These are phyloP conservation scores for Cherax destructor DNA, from an alignment of 1,140 invertebrate species.

Conservation along the genomic window DNA sequence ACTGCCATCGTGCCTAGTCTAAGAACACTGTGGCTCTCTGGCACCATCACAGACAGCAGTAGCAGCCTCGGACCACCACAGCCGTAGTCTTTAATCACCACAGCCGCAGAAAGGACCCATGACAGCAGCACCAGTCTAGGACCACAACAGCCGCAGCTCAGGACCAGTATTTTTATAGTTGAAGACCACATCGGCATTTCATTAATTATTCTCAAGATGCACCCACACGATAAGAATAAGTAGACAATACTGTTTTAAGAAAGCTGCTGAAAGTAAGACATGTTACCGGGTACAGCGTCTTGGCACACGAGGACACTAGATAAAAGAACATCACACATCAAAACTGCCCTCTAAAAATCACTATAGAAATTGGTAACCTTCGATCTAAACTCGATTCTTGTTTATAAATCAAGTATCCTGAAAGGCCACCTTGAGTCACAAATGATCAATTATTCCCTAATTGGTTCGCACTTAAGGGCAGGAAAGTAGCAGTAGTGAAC, in stretches of 20 bases:
- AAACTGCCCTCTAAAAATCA: constrained; percentile 55
- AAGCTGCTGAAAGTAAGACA: neutral
- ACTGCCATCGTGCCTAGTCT: too few species aligned
- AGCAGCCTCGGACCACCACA: too few species aligned
- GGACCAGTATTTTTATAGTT: too few species aligned
- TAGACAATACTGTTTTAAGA: too few species aligned
- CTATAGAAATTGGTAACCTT: constrained; percentile 64
- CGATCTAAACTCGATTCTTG: constrained; percentile 69
- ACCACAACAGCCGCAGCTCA: too few species aligned
- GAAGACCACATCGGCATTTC: constrained; percentile 48
- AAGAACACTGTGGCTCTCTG: too few species aligned
- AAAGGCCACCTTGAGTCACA: constrained; percentile 53
- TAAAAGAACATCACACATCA: constrained; percentile 23
- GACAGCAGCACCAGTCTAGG: neutral
- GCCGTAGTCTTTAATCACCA: too few species aligned
- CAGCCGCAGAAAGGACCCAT: too few species aligned
- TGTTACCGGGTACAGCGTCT: neutral
- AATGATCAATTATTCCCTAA: constrained; percentile 63
- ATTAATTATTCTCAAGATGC: constrained; percentile 39
- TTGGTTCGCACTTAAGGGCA: constrained; percentile 56
- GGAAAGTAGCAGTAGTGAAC: constrained; percentile 7
- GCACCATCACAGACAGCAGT: too few species aligned
- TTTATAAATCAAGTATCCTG: constrained; percentile 69
- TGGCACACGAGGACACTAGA: neutral
- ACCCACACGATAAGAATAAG: too few species aligned